Base-by-base conservation (phyloP, 2,888 invertebrate genomes). In the Parnassius orleans region DNA sequence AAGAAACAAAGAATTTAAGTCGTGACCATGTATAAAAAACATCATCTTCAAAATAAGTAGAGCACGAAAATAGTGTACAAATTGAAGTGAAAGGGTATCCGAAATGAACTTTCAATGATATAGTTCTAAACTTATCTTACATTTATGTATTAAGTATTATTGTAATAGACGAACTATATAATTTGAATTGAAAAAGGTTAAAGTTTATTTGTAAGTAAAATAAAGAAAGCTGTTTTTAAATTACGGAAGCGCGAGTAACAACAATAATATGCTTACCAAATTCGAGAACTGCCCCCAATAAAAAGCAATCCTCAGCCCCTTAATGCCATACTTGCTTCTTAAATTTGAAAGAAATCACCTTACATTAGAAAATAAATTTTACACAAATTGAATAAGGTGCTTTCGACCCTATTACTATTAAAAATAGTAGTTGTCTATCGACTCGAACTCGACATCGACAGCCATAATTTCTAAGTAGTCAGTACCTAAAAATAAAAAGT, bases 71-170 rank as follows among this genome's bases (percentile, higher is more conserved):
- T 84, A 84, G 76, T 83, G 83, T 83, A 84, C 81, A 85, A 84
- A 84, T 84, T 85, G 83, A 91, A 90, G 90, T 91, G 90, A 91
- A 91, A 91, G 90, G 90, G 84, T 86, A 80, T 69, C 80, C 79
- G 72, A 84, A 81, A 63, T 64, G 59, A 52, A 64, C 69, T 68
- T 66, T 63, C 61, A 64, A 61, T 60, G 51, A 48, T 43, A 57
- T 24, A 47, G 15, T 51, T 48, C 14, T 42, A 19, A 14, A 51
- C 11, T 12, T 60, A 57, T 54, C n/a, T 19, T 19, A 7, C 44
- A 58, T 52, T 43, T 51, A 56, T 24, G 50, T 46, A 56, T 50
- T 19, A 48, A 19, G 19, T 60, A n/a, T 15, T 11, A 14, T 1
- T n/a, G 19, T 43, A 50, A 44, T 12, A 44, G 50, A 9, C 9